Base-by-base conservation (phyloP, 2,888 invertebrate species). In the Yponomeuta sedellus region DNA sequence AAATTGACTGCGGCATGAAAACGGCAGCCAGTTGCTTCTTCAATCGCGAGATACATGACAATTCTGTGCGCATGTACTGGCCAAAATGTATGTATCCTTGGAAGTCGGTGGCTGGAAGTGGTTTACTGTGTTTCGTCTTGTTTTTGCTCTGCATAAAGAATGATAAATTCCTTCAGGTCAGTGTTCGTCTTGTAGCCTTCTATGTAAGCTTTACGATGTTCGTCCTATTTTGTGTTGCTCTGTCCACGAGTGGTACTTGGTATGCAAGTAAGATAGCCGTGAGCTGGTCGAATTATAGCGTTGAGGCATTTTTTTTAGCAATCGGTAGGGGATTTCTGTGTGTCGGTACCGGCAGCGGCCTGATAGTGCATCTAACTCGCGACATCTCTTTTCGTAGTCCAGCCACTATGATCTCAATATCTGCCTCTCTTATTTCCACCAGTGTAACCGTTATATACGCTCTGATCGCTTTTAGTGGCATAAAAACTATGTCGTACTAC, bases 401-500 rank as follows among this genome's bases (percentile, higher is more conserved):
- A 39, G 85, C 88, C 1, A 85, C 82, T 20, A 89, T 87, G 83
- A 85, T 85, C 40, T 75, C 87, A 22, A 78, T 88, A 66, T 77
- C 79, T n/a, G 71, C 76, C 4, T 70, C 83, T 34, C 72, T 85
- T 66, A 78, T 81, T 71, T 76, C 85, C 11, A 66, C 79, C 59
- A 79, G 82, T 67, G 66, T 80, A 34, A 74, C 79, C 44, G 57
- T 81, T 12, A 72, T 83, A 68, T 74, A 82, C 11, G 73, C 80
- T 25, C 74, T 88, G 19, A 80, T 88, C 67, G 71, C 79, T 5
- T 88, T 79, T 69, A 82, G 80, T 66, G 88, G 85, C 16, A 78
- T 88, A 19, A 86, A 85, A 76, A 81, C 81, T 4, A 85, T 90
- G 82, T 82, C 86, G 25, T 89, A 83, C 69, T 88, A 79, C 69